Percentiles rank a stretch among this genome's conserved stretches.
These are phyloP conservation scores for Bovichtus diacanthus DNA, from an alignment of 2,797 vertebrate species.

Conservation along the genomic window DNA sequence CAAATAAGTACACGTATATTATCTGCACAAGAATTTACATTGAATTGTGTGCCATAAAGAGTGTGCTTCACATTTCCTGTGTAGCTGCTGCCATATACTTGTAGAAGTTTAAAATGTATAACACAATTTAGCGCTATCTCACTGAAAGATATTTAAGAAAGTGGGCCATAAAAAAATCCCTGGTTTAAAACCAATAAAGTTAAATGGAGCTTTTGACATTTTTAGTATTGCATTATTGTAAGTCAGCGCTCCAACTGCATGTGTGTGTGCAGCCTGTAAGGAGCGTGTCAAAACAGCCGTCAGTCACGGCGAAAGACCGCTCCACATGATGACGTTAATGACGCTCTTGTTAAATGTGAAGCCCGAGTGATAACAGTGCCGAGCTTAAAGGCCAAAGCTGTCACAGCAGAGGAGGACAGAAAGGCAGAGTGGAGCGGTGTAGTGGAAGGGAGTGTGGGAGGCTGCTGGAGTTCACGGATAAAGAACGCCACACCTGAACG, in stretches of 20 bases:
- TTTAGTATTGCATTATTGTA: slow-evolving; percentile 73
- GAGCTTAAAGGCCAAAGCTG: slow-evolving; percentile 80
- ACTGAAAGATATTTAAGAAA: slow-evolving; percentile 69
- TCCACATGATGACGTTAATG: slow-evolving; percentile 61
- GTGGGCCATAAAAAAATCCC: slow-evolving; percentile 68
- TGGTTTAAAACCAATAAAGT: slow-evolving; percentile 76
- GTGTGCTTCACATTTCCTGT: slow-evolving; percentile 41
- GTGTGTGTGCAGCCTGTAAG: slow-evolving; percentile 32
- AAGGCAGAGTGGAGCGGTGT: not conserved
- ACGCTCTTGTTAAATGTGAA: slow-evolving; percentile 62
- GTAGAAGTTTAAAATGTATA: slow-evolving; percentile 64
- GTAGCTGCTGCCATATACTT: slow-evolving; percentile 53
- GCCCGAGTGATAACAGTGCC: slow-evolving; percentile 57
- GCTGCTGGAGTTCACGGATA: slow-evolving; percentile 25
- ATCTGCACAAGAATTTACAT: slow-evolving; percentile 61
- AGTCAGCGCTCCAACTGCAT: slow-evolving; percentile 39
- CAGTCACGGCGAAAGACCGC: slow-evolving; percentile 60
- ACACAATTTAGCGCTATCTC: slow-evolving; percentile 69
- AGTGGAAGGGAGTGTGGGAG: slow-evolving; percentile 10
- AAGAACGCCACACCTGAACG: not conserved
- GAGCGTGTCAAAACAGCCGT: slow-evolving; percentile 71
- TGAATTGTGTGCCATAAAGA: slow-evolving; percentile 64
- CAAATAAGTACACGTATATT: slow-evolving; percentile 58
- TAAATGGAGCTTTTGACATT: slow-evolving; percentile 76
- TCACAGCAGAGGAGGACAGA: slow-evolving; percentile 52